Evolutionary conservation across 35 echinoderm and acorn worm species (phyloP), one percentile per base, ranked within the genome.

Genomic region (Apostichopus parvimensis): DNA sequence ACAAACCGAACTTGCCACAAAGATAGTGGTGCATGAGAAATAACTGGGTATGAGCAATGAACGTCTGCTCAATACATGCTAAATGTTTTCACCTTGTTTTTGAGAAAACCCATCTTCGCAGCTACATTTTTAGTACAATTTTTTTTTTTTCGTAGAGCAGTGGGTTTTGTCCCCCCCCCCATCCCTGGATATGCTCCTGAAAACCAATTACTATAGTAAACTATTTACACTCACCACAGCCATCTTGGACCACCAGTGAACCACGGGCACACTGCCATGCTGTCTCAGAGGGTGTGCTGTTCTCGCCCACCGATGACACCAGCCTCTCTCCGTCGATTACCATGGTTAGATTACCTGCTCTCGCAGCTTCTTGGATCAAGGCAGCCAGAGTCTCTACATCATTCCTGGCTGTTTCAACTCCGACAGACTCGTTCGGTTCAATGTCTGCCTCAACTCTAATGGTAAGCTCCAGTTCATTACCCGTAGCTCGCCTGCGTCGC

Each of bases 391-490:
- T 15, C 12, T 88, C 62, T 5, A 88, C 86, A 17, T 88, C 86
- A 24, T 25, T 54, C 52, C 68, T 68, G 14, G 86, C 86, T 13
- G 18, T 64, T 11, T 34, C 68, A 24, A 88, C 86, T 4, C 75
- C 34, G 4, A 18, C 61, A 45, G 34, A 45, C 61, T 72, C 86
- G n/a, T 14, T 21, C 5, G 18, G 18, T 9, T 73, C 86, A 54
- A 88, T 72, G 23, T 88, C 28, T 23, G 86, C 86, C 64, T 88
- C 86, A 7, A 88, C 86, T 10, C 68, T 60, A 13, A 88, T 53
- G 4, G 86, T 88, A 7, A 88, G n/a, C 12, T 34, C 21, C n/a
- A 88, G 45, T 88, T 88, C 25, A 26, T 88, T 9, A 75, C 13
- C 17, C 1, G 86, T 88, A 14, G 20, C n/a, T 17, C 86, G 86